Evolutionary conservation across 2,797 vertebrate species (phyloP).

Genomic region (Pipistrellus nathusii): DNA sequence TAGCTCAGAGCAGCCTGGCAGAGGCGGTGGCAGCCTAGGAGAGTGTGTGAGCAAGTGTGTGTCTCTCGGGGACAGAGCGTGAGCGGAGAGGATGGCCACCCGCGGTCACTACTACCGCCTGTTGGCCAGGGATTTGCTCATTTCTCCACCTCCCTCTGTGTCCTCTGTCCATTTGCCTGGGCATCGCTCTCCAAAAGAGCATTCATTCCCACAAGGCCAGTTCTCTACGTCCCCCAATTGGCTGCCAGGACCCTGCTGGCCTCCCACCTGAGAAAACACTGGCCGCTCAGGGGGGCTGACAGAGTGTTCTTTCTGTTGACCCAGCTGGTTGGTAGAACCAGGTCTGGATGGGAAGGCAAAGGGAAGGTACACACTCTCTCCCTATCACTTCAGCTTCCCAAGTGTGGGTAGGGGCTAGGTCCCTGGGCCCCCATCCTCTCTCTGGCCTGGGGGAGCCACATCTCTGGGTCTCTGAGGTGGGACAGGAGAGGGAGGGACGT

Average conservation of each 20-base stretch:
- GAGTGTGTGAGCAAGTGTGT: slow-evolving; percentile 68
- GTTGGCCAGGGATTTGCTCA: slow-evolving; percentile 25
- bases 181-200: neutral
- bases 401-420: too few species aligned
- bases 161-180: slow-evolving; percentile 10
- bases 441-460: neutral
- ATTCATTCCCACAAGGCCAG: neutral
- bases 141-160: neutral
- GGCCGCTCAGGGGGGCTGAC: neutral
- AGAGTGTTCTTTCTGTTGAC: neutral
- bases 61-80: slow-evolving; percentile 57
- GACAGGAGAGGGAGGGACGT: neutral
- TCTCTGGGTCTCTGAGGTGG: neutral
- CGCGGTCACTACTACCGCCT: slow-evolving; percentile 1
- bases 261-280: neutral
- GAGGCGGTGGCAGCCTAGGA: slow-evolving; percentile 52
- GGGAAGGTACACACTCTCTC: neutral
- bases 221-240: neutral
- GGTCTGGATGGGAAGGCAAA: neutral
- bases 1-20: slow-evolving; percentile 80
- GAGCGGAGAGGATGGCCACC: slow-evolving; percentile 52
- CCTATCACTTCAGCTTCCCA: neutral
- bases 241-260: neutral
- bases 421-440: neutral
- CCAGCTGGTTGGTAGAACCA: neutral